Conservation (phyloP, 2,797 vertebrate genomes). For the Pachyuromys duprasi region DNA sequence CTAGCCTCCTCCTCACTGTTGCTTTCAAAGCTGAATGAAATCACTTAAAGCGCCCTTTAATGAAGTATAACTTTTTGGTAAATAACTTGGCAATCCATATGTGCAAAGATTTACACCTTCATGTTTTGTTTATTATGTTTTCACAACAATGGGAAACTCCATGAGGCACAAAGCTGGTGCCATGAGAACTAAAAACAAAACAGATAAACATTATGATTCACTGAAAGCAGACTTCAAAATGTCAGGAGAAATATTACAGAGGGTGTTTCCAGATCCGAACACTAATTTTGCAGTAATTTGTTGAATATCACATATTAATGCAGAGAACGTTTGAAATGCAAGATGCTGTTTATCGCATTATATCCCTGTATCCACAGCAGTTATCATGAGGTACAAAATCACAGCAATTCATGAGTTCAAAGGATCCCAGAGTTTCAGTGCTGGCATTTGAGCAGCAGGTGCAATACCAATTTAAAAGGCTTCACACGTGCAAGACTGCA, state of each 20-base stretch:
- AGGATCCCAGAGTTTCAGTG: neutral
- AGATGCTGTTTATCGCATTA: neutral
- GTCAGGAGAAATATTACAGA: neutral
- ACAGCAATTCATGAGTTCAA: neutral
- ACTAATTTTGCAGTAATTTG: neutral
- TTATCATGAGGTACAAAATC: neutral
- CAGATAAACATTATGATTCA: conserved; percentile 42
- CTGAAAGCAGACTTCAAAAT: neutral
- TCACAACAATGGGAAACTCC: neutral
- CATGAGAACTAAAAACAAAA: conserved; percentile 1
- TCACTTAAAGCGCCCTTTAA: neutral
- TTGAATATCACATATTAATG: neutral
- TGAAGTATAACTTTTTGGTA: conserved; percentile 8
- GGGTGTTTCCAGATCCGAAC: conserved; percentile 11
- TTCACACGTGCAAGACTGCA: neutral
- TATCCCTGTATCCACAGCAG: neutral
- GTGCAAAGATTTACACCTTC: neutral
- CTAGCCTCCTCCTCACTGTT: neutral
- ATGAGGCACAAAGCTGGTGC: neutral
- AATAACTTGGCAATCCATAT: neutral
- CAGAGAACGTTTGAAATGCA: neutral
- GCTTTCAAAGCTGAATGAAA: conserved; percentile 42
- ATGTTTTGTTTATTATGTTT: conserved; percentile 24
- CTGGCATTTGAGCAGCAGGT: neutral
- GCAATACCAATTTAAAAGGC: conserved; percentile 13